These are phyloP conservation scores for Phalacrocorax brasilianus DNA, from an alignment of 2,113 vertebrate species.

Conservation along the genomic window DNA sequence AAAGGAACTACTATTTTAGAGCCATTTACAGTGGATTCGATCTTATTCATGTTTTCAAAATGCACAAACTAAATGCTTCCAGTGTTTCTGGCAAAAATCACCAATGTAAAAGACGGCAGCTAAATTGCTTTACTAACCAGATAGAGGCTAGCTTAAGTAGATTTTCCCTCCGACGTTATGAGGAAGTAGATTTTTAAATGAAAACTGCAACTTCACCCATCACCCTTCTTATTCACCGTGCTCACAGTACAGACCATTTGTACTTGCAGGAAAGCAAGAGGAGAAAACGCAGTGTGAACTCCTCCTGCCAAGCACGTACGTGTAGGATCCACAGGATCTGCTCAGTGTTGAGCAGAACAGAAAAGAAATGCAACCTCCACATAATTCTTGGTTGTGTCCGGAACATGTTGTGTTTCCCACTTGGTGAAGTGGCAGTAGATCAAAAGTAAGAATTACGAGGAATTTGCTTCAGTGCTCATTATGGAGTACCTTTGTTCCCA, in stretches of 20 bases:
- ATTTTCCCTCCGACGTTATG: neutral
- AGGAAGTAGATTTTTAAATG: neutral
- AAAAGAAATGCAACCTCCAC: neutral
- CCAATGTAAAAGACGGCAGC: neutral
- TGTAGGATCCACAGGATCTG: neutral
- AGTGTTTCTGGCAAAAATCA: neutral
- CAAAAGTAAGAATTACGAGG: neutral
- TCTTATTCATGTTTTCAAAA: neutral
- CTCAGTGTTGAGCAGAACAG: neutral
- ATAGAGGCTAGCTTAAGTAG: neutral
- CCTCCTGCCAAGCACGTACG: neutral
- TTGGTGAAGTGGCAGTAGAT: neutral
- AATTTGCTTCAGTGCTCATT: neutral
- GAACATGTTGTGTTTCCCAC: neutral
- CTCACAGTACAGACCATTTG: neutral
- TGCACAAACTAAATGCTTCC: neutral
- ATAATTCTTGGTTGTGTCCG: neutral
- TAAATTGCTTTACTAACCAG: neutral
- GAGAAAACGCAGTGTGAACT: neutral
- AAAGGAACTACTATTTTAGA: neutral
- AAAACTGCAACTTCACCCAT: neutral
- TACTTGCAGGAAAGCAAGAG: neutral
- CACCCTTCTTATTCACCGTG: fast-evolving
- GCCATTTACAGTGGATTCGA: neutral
- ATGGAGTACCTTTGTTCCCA: neutral